A percentile compares a stretch with the other conserved stretches of the same genome.
phyloP scores from a whole-genome alignment of 2,888 invertebrate species.

The Drosophila mettleri region DNA sequence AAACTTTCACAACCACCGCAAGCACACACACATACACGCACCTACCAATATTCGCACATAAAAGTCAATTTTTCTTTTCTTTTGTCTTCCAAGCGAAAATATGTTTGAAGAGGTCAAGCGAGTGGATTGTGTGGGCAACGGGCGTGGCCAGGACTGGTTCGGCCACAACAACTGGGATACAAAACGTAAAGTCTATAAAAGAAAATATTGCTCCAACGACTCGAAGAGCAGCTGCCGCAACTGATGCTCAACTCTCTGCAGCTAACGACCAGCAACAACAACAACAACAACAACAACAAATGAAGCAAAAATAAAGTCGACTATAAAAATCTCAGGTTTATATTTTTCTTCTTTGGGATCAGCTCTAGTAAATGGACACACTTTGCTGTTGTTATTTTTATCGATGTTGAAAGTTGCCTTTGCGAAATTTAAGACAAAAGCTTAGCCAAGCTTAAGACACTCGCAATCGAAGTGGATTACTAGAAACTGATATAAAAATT shows the following conservation, averaged over 20 bases:
- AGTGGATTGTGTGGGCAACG: background rate
- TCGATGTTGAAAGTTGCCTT: constrained; percentile 27
- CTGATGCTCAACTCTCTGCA: constrained; percentile 40
- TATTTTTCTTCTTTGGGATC: constrained; percentile 37
- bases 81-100: constrained; percentile 61
- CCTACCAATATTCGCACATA: constrained; percentile 43
- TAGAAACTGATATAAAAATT: background rate
- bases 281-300: constrained; percentile 42
- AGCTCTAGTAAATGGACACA: constrained; percentile 28
- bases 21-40: constrained; percentile 18
- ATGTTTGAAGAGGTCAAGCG: constrained; percentile 49
- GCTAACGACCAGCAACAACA: constrained; percentile 37
- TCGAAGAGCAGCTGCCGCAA: constrained; percentile 30
- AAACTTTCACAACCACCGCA: constrained; percentile 23
- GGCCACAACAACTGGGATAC: constrained; percentile 37
- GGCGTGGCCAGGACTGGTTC: background rate
- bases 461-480: background rate
- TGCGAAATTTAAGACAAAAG: background rate
- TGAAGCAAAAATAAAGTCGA: constrained; percentile 63
- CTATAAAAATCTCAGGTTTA: constrained; percentile 79
- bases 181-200: constrained; percentile 71
- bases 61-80: constrained; percentile 43
- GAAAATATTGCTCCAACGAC: constrained; percentile 62
- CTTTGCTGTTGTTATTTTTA: constrained; percentile 12
- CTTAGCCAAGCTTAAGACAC: background rate